A percentile compares a stretch with the other conserved stretches of the same genome.
Conservation (phyloP, 2,797 vertebrate species). For the Hoplostethus atlanticus region DNA sequence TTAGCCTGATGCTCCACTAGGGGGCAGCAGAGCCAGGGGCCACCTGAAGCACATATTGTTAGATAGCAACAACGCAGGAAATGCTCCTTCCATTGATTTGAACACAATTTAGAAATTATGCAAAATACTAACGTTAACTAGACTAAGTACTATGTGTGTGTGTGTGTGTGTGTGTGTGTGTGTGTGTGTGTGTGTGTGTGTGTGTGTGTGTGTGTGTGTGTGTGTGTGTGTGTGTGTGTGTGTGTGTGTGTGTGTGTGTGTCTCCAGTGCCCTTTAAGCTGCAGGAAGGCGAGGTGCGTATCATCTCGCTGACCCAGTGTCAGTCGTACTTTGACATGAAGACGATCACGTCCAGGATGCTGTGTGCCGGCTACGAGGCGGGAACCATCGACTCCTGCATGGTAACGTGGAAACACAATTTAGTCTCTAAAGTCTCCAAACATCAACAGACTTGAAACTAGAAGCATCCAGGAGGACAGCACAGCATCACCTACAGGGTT, state of each 20-base stretch:
- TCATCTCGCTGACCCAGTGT: constrained; percentile 92
- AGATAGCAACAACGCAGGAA: no score
- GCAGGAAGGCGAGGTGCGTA: constrained; percentile 95
- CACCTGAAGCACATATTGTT: no score
- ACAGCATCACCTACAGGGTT: no score
- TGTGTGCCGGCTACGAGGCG: constrained; percentile 94
- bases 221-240: constrained; percentile 13
- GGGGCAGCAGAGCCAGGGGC: no score
- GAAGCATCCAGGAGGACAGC: no score
- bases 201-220: constrained; percentile 13
- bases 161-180: constrained; percentile 13
- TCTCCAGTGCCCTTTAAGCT: constrained; percentile 94
- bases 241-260: constrained; percentile 31
- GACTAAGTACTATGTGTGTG: not conserved
- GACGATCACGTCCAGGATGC: constrained; percentile 95
- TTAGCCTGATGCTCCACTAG: no score
- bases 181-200: constrained; percentile 28
- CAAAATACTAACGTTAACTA: no score
- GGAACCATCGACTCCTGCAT: constrained; percentile 97
- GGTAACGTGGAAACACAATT: no score
- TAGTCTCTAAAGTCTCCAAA: no score
- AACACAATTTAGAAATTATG: no score
- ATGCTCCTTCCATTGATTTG: no score
- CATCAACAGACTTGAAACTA: no score
- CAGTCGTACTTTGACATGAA: constrained; percentile 97